These are phyloP conservation scores for Papilio machaon DNA, from an alignment of 1,140 invertebrate species.

Conservation along the genomic window DNA sequence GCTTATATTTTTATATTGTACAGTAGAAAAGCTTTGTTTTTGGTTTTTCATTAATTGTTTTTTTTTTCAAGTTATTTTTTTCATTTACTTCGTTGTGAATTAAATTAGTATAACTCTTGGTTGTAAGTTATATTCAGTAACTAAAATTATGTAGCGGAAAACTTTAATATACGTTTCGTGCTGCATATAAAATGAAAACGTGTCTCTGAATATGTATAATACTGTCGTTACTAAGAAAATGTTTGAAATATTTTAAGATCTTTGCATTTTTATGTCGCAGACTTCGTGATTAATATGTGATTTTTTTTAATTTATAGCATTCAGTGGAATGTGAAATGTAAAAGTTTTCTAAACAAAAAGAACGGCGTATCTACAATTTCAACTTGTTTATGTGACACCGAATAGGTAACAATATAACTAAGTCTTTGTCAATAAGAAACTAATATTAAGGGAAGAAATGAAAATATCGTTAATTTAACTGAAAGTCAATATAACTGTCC, in stretches of 20 bases:
- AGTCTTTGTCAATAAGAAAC: no score
- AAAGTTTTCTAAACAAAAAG: no score
- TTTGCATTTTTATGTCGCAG: constrained; percentile 5
- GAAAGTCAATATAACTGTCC: no score
- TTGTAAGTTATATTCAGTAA: constrained; percentile 1
- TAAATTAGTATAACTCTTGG: background rate
- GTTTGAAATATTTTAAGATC: constrained; percentile 8
- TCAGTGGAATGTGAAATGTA: no score
- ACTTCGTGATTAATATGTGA: background rate
- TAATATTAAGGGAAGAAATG: no score
- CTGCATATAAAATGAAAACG: constrained; percentile 24
- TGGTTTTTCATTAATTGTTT: background rate
- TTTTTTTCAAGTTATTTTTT: background rate
- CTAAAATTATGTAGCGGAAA: constrained; percentile 12
- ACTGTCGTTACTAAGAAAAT: constrained; percentile 23
- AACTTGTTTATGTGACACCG: no score
- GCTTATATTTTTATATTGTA: no score
- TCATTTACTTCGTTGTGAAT: background rate
- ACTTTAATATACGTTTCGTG: constrained; percentile 15
- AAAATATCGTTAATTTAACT: no score
- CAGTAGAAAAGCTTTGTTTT: background rate
- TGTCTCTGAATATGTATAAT: constrained; percentile 21
- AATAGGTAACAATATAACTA: no score
- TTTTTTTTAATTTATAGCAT: background rate
- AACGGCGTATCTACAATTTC: no score